Conservation (phyloP, 2,888 invertebrate genomes). For the Temnothorax unifasciatus region DNA sequence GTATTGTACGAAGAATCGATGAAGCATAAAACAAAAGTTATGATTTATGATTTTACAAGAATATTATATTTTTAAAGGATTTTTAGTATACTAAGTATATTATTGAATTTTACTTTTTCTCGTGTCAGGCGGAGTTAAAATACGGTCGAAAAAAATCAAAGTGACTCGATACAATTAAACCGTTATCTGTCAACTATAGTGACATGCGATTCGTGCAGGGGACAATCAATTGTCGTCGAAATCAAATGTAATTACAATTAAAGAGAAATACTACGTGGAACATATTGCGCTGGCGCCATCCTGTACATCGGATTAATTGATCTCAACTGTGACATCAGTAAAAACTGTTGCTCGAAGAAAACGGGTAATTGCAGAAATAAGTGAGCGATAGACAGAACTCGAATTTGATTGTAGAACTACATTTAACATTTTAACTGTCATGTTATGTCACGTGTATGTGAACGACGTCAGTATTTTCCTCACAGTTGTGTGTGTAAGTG, state of each 20-base stretch:
- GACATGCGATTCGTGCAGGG: background rate
- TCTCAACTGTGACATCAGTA: slow-evolving; percentile 1
- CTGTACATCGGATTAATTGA: slow-evolving; percentile 9
- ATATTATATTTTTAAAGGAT: background rate
- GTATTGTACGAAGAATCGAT: background rate
- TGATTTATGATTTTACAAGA: background rate
- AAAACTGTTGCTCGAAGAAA: slow-evolving; percentile 7
- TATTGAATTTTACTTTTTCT: background rate
- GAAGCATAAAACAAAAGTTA: background rate
- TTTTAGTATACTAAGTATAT: background rate
- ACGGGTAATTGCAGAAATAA: background rate
- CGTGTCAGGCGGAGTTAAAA: background rate
- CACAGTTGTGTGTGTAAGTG: background rate
- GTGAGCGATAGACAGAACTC: background rate
- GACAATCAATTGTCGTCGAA: slow-evolving; percentile 26
- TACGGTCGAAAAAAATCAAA: background rate
- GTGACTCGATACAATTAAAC: slow-evolving; percentile 9
- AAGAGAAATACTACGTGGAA: background rate
- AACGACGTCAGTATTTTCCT: background rate
- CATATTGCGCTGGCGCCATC: background rate
- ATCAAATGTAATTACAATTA: slow-evolving; percentile 31
- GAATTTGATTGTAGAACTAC: background rate
- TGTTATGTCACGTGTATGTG: background rate
- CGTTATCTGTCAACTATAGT: background rate
- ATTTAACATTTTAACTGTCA: background rate